Evolutionary conservation across 2,113 vertebrate species (phyloP).

Genomic region (Andinoacara biseriatus): DNA sequence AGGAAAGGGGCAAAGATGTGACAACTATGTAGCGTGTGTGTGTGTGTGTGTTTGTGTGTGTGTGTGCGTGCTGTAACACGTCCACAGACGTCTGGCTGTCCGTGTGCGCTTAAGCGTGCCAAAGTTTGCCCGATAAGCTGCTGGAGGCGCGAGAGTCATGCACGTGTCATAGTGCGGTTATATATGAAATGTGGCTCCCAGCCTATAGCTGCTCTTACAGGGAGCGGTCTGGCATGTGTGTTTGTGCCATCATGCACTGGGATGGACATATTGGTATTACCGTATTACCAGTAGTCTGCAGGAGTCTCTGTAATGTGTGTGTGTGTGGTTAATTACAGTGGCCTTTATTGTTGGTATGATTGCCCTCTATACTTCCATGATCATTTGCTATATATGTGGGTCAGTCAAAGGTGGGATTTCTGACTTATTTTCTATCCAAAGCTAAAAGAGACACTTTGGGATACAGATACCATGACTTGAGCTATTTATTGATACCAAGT

Average conservation of each 20-base stretch:
- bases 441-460: background rate
- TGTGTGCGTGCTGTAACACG: constrained; percentile 22
- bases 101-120: background rate
- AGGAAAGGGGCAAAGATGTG: background rate
- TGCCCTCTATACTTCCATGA: background rate
- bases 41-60: too few species aligned
- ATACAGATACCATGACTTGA: background rate
- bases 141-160: background rate
- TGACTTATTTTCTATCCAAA: background rate
- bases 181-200: constrained; percentile 7
- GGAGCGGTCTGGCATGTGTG: background rate
- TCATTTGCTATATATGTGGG: too few species aligned
- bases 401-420: background rate
- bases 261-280: accelerated
- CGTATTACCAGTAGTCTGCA: accelerated
- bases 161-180: constrained; percentile 12
- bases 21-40: background rate
- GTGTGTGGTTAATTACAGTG: background rate
- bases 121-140: background rate
- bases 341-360: accelerated
- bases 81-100: background rate
- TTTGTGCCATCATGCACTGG: background rate
- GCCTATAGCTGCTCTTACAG: background rate
- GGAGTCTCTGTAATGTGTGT: background rate
- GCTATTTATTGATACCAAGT: background rate